Conservation (phyloP, 2,797 vertebrate species). For the Crotalus adamanteus region DNA sequence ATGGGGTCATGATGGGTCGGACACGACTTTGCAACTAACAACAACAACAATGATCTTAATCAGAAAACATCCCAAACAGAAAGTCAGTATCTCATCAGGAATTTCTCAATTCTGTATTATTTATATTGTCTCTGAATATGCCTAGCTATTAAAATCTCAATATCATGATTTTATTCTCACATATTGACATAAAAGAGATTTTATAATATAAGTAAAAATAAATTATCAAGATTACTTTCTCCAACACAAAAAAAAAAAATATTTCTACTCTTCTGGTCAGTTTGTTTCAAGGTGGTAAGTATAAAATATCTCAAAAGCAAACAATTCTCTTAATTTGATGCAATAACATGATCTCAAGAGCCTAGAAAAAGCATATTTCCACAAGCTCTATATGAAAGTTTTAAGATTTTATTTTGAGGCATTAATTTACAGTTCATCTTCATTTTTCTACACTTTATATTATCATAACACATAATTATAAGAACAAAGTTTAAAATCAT, state of each 20-base stretch:
- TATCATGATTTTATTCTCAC: constrained; percentile 3
- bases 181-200: not conserved
- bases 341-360: not conserved
- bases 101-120: not conserved
- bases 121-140: not conserved
- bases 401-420: not conserved
- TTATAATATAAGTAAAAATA: constrained; percentile 8
- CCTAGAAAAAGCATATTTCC: not conserved
- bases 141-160: constrained; percentile 3
- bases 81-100: not conserved
- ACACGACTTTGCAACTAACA: too few species aligned
- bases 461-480: constrained; percentile 6
- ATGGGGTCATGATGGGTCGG: too few species aligned
- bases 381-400: not conserved
- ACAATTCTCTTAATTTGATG: constrained; percentile 7
- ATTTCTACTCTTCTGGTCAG: not conserved
- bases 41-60: too few species aligned
- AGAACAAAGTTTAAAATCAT: constrained; percentile 20
- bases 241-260: not conserved
- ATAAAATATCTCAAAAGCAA: not conserved
- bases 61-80: not conserved
- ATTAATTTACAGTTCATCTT: constrained; percentile 7
- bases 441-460: not conserved
- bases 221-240: not conserved
- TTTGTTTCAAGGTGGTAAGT: not conserved